These are phyloP conservation scores for Dasyornis broadbenti DNA, from an alignment of 2,113 vertebrate genomes.

Conservation along the genomic window DNA sequence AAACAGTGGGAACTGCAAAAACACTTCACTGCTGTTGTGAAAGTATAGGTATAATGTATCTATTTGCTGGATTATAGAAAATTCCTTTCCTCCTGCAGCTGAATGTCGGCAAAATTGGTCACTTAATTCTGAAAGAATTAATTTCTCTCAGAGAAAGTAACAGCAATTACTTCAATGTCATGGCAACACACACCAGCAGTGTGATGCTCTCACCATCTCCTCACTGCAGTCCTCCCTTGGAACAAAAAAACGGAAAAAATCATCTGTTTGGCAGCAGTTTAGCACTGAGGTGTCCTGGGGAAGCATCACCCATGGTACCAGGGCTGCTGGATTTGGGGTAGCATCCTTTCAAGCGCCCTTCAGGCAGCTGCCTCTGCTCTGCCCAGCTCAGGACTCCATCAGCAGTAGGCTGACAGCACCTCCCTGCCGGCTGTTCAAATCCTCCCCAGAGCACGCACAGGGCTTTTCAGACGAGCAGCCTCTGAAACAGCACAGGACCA, in stretches of 20 bases:
- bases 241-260: too few species aligned
- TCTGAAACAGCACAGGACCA: not conserved
- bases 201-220: not conserved
- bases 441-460: fast-evolving
- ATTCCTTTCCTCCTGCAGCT: not conserved
- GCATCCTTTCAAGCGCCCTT: not conserved
- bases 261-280: not conserved
- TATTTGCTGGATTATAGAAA: not conserved
- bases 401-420: not conserved
- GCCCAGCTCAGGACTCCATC: not conserved
- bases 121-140: not conserved
- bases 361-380: not conserved
- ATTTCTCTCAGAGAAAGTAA: not conserved
- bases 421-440: not conserved
- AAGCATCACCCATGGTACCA: fast-evolving
- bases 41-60: not conserved
- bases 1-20: not conserved
- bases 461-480: not conserved
- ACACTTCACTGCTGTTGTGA: fast-evolving
- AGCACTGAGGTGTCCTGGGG: not conserved
- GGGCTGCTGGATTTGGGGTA: not conserved
- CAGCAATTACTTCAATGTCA: not conserved
- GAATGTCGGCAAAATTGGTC: not conserved
- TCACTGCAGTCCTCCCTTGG: not conserved
- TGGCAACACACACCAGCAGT: not conserved